These are phyloP conservation scores for Zootoca vivipara DNA, from an alignment of 2,113 vertebrate species.

Conservation along the genomic window DNA sequence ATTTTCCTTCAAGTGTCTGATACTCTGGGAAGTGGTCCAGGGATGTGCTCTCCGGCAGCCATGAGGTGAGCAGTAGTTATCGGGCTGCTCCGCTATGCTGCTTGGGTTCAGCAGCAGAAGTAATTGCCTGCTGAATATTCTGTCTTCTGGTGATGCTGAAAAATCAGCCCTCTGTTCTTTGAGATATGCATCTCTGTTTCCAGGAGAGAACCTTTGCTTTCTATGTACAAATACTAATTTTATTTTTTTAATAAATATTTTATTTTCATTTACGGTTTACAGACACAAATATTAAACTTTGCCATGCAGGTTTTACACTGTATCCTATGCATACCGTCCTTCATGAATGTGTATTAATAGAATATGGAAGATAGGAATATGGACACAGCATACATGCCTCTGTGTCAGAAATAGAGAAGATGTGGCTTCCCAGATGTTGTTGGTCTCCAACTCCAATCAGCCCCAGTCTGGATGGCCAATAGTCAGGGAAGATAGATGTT, in stretches of 20 bases:
- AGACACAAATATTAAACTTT: neutral
- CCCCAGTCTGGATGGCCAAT: too few species aligned
- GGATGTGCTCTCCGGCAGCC: rapidly evolving
- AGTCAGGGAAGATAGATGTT: too few species aligned
- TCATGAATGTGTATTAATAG: neutral
- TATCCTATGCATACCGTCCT: neutral
- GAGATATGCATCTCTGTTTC: neutral
- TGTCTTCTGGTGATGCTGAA: conserved; percentile 12
- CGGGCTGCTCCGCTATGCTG: rapidly evolving
- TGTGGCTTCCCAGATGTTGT: too few species aligned
- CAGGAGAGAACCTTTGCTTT: neutral
- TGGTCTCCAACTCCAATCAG: too few species aligned
- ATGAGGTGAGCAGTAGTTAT: neutral
- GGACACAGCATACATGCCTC: too few species aligned
- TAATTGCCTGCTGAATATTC: conserved; percentile 19
- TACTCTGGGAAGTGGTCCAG: conserved; percentile 10
- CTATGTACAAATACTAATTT: neutral
- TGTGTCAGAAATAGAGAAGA: too few species aligned
- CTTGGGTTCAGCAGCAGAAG: neutral
- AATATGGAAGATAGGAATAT: neutral
- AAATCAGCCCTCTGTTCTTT: neutral
- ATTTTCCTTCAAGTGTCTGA: conserved; percentile 1
- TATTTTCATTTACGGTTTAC: neutral
- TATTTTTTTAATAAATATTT: conserved; percentile 1
- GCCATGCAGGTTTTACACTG: neutral